Conservation (phyloP, 2,113 vertebrate species). For the Sminthopsis crassicaudata region DNA sequence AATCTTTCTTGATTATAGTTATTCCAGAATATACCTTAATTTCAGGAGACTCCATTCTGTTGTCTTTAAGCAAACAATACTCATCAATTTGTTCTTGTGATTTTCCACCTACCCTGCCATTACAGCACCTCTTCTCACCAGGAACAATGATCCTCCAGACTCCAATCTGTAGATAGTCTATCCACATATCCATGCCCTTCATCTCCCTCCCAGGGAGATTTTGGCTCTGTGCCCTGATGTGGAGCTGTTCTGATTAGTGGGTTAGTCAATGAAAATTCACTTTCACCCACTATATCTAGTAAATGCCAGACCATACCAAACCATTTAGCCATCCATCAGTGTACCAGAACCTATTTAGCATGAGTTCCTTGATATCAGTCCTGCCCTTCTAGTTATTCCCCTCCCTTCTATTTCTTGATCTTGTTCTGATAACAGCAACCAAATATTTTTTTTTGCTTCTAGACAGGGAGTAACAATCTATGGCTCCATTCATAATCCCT, state of each 20-base stretch:
- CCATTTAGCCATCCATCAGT: background rate
- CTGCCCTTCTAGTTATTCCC: background rate
- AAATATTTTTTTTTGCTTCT: background rate
- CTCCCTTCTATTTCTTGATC: background rate
- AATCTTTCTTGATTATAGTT: background rate
- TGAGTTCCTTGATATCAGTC: background rate
- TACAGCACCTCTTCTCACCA: background rate
- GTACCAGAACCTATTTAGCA: background rate
- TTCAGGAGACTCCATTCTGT: background rate
- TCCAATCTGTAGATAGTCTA: background rate
- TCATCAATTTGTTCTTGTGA: background rate
- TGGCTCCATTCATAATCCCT: background rate
- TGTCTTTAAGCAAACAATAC: background rate
- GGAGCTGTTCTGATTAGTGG: background rate
- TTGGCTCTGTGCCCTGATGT: background rate
- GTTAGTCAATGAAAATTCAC: background rate
- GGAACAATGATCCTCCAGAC: background rate
- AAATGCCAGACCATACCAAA: background rate
- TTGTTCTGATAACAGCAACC: background rate
- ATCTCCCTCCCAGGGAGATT: background rate
- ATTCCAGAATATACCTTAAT: background rate
- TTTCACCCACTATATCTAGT: background rate
- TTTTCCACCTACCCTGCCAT: background rate
- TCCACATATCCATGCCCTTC: background rate
- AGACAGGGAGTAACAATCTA: background rate